Base-by-base conservation (phyloP, 2,797 vertebrate species). In the Carapus acus region DNA sequence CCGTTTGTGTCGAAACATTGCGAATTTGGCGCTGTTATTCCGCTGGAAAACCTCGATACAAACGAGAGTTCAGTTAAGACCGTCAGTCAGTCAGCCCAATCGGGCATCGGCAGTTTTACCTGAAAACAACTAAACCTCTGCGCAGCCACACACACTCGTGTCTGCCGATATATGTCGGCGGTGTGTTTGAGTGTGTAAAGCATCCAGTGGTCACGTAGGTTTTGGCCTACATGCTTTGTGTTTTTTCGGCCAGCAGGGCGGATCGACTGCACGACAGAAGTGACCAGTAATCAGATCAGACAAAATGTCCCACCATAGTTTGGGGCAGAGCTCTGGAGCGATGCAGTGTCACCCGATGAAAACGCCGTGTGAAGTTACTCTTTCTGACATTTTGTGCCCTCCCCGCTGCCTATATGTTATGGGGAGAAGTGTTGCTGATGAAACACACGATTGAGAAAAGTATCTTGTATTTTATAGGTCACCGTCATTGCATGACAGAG, bases 401-500 rank as follows among this genome's bases (percentile, higher is more conserved):
- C n/a, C n/a, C 43, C 22, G 31, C 8, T 57, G 50, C n/a, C n/a
- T 45, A 64, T 39, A 21, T 47, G 43, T 65, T 52, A 45, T 31
- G 43, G 34, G 43, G 55, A 62, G 49, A n/a, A 60, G 62, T 53
- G 65, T 64, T 42, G 3, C 55, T 73, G 56, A 15, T 20, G 54
- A 58, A 73, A 83, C 71, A 59, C 73, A 81, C 78, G 86, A 87
- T 87, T 94, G 85, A 93, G 90, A 86, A 79, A 77, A 78, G 78
- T 92, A 86, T 93, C 89, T 91, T 90, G 87, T 94, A 87, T 92
- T 93, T 95, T 93, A 85, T 92, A 98, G 94, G 93, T 93, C 89
- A 92, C 89, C 91, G 84, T 92, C 91, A 87, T 94, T 93, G 88
- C 90, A 92, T 94, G 92, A 93, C 90, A 92, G 86, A 92, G 88